Evolutionary conservation across 2,113 vertebrate species (phyloP).

Genomic region (Dolichallabes microphthalmus): DNA sequence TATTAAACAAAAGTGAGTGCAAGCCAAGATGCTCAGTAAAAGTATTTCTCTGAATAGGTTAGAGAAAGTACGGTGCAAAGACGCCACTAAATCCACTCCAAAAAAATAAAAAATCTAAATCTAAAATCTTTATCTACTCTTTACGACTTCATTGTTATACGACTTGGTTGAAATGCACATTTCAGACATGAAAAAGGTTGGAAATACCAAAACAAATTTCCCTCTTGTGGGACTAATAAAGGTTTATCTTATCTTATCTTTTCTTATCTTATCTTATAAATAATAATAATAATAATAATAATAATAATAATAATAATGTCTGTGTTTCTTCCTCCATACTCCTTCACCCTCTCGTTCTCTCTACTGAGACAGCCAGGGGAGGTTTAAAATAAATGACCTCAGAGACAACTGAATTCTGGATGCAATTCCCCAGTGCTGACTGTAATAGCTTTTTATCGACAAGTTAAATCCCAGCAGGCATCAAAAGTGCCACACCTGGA

Average conservation of each 20-base stretch:
- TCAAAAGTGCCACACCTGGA: conserved; percentile 37
- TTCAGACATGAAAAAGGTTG: neutral
- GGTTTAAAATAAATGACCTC: conserved; percentile 45
- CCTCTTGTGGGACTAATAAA: too few species aligned
- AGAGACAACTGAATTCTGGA: conserved; percentile 35
- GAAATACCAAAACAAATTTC: too few species aligned
- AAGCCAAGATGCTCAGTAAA: neutral
- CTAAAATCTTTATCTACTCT: neutral
- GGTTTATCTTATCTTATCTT: too few species aligned
- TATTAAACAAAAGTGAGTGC: neutral
- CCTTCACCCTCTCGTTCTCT: conserved; percentile 3
- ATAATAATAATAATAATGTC: too few species aligned
- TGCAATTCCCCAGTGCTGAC: conserved; percentile 35
- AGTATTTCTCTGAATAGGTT: neutral
- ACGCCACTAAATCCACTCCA: neutral
- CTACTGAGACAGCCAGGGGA: neutral
- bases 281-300: too few species aligned
- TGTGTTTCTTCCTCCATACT: conserved; percentile 2
- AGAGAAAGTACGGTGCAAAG: neutral
- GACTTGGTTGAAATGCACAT: neutral
- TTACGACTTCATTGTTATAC: too few species aligned
- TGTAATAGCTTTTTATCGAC: conserved; percentile 52
- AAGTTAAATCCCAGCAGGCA: conserved; percentile 43
- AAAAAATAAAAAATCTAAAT: neutral
- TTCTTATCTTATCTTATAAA: too few species aligned